A percentile compares a stretch with the other conserved stretches of the same genome.
Conservation (phyloP, 2,797 vertebrate species). For the Melanotaenia parkinsoni region DNA sequence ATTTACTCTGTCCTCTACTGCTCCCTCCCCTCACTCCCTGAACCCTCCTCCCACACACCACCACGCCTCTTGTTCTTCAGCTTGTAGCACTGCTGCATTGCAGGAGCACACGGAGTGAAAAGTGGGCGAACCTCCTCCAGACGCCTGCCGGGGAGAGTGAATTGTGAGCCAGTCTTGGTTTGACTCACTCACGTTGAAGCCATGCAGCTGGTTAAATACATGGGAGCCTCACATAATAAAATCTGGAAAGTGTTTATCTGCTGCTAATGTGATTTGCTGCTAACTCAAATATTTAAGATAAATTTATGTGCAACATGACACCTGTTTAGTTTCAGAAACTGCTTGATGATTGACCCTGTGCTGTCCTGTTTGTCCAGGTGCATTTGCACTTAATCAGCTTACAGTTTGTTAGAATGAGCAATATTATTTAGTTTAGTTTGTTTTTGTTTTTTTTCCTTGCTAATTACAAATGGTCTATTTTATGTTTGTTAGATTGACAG, state of each 20-base stretch:
- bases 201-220: slow-evolving; percentile 52
- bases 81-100: slow-evolving; percentile 77
- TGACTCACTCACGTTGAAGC: slow-evolving; percentile 65
- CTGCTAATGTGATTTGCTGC: slow-evolving; percentile 46
- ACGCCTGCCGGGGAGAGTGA: slow-evolving; percentile 68
- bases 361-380: slow-evolving; percentile 69
- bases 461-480: neutral
- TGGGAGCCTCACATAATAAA: slow-evolving; percentile 57
- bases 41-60: slow-evolving; percentile 58
- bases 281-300: slow-evolving; percentile 44
- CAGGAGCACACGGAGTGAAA: slow-evolving; percentile 77
- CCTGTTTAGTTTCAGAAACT: slow-evolving; percentile 21
- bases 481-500: neutral
- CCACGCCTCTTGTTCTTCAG: slow-evolving; percentile 73
- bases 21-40: slow-evolving; percentile 36
- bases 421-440: neutral
- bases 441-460: neutral
- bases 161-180: slow-evolving; percentile 75
- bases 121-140: slow-evolving; percentile 71
- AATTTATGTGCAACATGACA: slow-evolving; percentile 45
- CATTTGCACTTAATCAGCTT: slow-evolving; percentile 38
- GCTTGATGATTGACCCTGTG: slow-evolving; percentile 23
- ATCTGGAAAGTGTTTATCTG: slow-evolving; percentile 27
- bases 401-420: neutral
- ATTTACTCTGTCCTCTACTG: slow-evolving; percentile 53